Percentiles rank a stretch among this genome's conserved stretches.
phyloP scores from a whole-genome alignment of 2,797 vertebrate species.

The Denticeps clupeoides region DNA sequence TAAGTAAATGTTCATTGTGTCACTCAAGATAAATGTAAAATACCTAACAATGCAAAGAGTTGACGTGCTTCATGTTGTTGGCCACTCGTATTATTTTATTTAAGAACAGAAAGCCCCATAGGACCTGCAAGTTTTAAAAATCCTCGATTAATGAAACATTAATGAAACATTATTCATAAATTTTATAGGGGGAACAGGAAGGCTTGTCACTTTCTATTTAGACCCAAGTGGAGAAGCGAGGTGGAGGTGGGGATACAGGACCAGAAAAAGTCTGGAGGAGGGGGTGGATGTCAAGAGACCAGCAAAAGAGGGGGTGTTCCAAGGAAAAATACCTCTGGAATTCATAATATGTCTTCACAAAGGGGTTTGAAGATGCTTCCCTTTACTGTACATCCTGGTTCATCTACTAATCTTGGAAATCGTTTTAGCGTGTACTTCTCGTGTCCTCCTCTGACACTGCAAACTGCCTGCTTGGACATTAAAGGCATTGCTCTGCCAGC shows the following conservation, averaged over 20 bases:
- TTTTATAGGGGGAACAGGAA: constrained; percentile 62
- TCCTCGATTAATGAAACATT: constrained; percentile 64
- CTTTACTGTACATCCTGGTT: constrained; percentile 23
- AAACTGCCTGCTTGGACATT: no score
- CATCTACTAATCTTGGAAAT: no score
- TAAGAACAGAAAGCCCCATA: constrained; percentile 45
- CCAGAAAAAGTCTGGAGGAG: constrained; percentile 1
- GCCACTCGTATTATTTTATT: constrained; percentile 55
- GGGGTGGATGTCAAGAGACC: constrained; percentile 28
- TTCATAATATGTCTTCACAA: constrained; percentile 39
- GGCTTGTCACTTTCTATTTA: constrained; percentile 61
- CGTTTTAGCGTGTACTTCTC: no score
- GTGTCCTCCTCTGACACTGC: no score
- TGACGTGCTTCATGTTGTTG: constrained; percentile 32
- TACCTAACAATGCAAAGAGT: no score
- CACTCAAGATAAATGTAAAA: no score
- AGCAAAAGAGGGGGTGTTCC: constrained; percentile 10
- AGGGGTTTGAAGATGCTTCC: constrained; percentile 24
- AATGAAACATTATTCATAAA: constrained; percentile 65
- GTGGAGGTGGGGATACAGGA: constrained; percentile 23
- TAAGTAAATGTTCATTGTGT: no score
- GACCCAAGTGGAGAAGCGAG: constrained; percentile 26
- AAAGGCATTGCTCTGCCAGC: no score
- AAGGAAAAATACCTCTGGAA: constrained; percentile 34
- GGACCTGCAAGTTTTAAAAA: constrained; percentile 54